Evolutionary conservation across 2,113 vertebrate genomes (phyloP), one percentile per base, ranked within the genome.

Genomic region (Propithecus coquereli): DNA sequence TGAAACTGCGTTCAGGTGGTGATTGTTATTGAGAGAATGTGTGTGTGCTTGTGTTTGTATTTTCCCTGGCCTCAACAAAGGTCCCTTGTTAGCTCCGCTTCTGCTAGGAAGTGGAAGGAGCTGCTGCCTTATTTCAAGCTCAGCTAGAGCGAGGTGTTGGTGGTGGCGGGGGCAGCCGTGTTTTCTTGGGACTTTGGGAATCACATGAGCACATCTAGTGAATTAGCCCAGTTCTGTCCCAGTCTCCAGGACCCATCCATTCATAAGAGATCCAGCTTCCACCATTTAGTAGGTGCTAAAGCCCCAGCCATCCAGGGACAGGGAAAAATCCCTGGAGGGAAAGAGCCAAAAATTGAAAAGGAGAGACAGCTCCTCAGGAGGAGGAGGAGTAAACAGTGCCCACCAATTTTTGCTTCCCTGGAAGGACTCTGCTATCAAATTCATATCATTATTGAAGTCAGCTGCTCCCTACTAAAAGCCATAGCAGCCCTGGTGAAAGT

Each of bases 401-500:
- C 40, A 45, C 82, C 65, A 40, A 43, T 59, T 83, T 37, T 73
- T 81, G 76, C 61, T 95, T 95, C 34, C 57, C 47, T 57, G 90
- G 65, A 92, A 91, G 83, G 57, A 68, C 54, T 66, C 16, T 93
- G 92, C 57, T 95, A 45, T 90, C 94, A 43, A 65, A 81, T 77
- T 87, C 94, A 94, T 93, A 87, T 95, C 83, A 34, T 97, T 96
- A 90, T 47, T 47, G 85, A 96, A 94, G 76, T 97, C 96, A 90
- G 92, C 89, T 97, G 93, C 65, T 90, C 43, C 92, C 87, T 91
- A 87, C 43, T 94, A 95, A 82, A 90, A 97, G 94, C 77, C 76
- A 40, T n/a, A 96, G 57, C 76, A 90, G 80, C 81, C 25, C 96
- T 81, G 96, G 87, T 95, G 96, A 98, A 80, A 96, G 95, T 97